These are phyloP conservation scores for Luperina testacea DNA, from an alignment of 2,888 invertebrate genomes.

Conservation along the genomic window DNA sequence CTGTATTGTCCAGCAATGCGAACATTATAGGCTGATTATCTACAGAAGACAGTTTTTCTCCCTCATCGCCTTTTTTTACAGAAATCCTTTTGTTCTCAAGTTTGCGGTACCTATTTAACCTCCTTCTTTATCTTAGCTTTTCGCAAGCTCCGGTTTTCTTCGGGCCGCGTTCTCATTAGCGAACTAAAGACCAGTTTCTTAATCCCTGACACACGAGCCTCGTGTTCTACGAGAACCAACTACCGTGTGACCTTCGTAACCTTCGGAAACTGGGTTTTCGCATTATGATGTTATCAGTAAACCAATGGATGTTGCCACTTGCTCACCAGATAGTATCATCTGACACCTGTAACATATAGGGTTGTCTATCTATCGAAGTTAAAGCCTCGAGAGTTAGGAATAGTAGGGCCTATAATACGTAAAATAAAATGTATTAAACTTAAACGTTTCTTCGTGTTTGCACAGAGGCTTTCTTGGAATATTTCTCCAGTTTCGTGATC, in stretches of 20 bases:
- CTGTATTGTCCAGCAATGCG: no score
- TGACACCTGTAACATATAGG: background rate
- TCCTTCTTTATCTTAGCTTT: constrained; percentile 2
- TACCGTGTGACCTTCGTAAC: constrained; percentile 42
- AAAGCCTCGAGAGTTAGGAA: background rate
- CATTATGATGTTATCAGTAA: constrained; percentile 45
- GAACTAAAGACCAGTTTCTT: constrained; percentile 17
- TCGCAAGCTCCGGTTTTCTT: constrained; percentile 33
- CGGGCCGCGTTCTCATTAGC: constrained; percentile 12
- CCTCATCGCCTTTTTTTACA: background rate
- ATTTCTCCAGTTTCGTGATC: constrained; percentile 58
- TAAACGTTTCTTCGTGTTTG: constrained; percentile 47
- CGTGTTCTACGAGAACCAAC: constrained; percentile 22
- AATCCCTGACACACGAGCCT: constrained; percentile 7
- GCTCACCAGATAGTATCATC: constrained; percentile 12
- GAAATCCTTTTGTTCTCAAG: background rate
- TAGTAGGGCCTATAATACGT: constrained; percentile 1
- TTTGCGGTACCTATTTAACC: background rate
- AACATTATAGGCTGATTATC: no score
- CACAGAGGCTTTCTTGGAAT: constrained; percentile 48
- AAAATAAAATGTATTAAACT: constrained; percentile 45
- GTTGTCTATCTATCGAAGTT: constrained; percentile 3
- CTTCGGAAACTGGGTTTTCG: constrained; percentile 37
- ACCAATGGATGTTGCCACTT: constrained; percentile 28
- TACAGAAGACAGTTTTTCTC: background rate